Evolutionary conservation across 2,113 vertebrate genomes (phyloP).

Genomic region (Rhinoptilus africanus): DNA sequence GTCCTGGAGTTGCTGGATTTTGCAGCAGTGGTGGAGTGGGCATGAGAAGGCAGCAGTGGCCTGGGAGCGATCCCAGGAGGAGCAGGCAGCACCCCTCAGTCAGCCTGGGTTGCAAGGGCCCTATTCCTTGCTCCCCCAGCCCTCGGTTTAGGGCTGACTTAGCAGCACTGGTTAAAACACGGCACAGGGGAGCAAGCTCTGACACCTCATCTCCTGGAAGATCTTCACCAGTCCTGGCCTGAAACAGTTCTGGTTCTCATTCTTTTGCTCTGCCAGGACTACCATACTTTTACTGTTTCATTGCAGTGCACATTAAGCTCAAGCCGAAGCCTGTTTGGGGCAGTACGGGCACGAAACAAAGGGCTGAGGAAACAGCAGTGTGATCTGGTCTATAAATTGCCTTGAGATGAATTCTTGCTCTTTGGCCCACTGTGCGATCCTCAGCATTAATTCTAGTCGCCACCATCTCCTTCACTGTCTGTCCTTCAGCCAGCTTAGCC

Average conservation of each 20-base stretch:
- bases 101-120: neutral
- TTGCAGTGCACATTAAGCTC: neutral
- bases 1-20: neutral
- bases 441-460: neutral
- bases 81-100: neutral
- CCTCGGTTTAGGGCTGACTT: rapidly evolving
- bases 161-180: neutral
- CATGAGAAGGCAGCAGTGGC: neutral
- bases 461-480: neutral
- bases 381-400: neutral
- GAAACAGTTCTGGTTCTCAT: neutral
- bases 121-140: neutral
- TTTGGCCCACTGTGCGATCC: neutral
- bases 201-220: neutral
- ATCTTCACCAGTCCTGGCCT: neutral
- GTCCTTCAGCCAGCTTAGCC: neutral
- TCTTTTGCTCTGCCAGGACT: neutral
- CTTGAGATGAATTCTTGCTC: neutral
- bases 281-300: neutral
- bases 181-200: neutral
- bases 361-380: neutral
- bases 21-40: neutral
- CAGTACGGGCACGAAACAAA: neutral
- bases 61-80: neutral
- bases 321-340: neutral